phyloP scores from a whole-genome alignment of 2,888 invertebrate species.

The Hecatera dysodea region DNA sequence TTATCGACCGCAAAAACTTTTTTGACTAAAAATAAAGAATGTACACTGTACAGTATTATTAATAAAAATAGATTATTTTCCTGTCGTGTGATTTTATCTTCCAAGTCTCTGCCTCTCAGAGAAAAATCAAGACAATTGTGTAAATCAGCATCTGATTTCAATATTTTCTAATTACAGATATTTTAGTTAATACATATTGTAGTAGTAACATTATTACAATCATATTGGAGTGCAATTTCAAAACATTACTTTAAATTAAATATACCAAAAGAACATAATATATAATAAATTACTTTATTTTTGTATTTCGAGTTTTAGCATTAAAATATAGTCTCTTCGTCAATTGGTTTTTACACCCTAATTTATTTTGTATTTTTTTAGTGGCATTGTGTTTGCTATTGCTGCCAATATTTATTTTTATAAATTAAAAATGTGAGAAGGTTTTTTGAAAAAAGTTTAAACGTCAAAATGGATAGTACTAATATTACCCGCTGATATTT shows the following conservation, averaged over 20 bases:
- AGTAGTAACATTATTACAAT: neutral
- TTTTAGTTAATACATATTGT: neutral
- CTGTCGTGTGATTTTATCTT: neutral
- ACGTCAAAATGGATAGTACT: neutral
- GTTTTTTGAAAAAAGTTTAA: neutral
- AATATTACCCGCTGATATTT: neutral
- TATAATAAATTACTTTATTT: too few relatives aligned
- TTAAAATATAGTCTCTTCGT: neutral
- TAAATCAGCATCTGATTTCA: too few relatives aligned
- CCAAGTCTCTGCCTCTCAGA: neutral
- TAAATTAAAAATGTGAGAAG: neutral
- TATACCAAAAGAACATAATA: too few relatives aligned
- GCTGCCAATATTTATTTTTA: neutral
- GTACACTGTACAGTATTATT: too few relatives aligned
- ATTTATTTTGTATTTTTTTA: neutral
- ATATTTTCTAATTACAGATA: too few relatives aligned
- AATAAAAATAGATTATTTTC: neutral
- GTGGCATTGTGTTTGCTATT: too few relatives aligned
- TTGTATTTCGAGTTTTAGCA: neutral
- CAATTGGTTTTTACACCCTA: conserved; percentile 29
- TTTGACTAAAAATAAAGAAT: neutral
- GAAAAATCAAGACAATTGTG: neutral
- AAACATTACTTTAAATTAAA: neutral
- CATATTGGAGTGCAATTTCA: neutral
- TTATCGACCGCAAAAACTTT: conserved; percentile 10